Base-by-base conservation (phyloP, 2,113 vertebrate species). In the Perca fluviatilis region DNA sequence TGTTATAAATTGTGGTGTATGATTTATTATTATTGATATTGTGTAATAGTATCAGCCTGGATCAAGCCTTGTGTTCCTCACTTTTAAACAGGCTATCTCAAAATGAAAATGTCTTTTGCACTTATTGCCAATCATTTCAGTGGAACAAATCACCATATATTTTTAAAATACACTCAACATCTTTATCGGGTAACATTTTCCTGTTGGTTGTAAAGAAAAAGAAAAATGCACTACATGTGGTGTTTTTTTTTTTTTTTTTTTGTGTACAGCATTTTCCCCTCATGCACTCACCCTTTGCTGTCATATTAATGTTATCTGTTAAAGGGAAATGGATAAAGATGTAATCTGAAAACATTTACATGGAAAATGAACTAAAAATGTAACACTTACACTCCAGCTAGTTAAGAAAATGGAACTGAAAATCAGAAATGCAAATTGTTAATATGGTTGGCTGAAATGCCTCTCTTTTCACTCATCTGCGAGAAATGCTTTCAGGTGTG, bases 51-150 rank as follows among this genome's bases (percentile, higher is more conserved):
- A 60, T 64, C 25, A 57, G 33, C 27, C 71, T 54, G 66, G 40
- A 67, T 84, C 40, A 33, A 64, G 18, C 57, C 51, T 23, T 7
- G 46, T 53, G 49, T 54, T 86, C 64, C 51, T 58, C 43, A 70
- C 16, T 62, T 75, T 66, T 66, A 21, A 63, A 25, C 71, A 40
- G 11, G 27, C 25, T 80, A 47, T 80, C 57, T 51, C 4, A 47
- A 49, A 85, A 67, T 60, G 7, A 50, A 71, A 72, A 66, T 36
- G 0, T 23, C 43, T 13, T 78, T 79, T 90, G 87, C 90, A 91
- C 91, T 90, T 82, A 72, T n/a, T 86, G 91, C 88, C 65, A 86
- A 14, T 69, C 8, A 79, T 89, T 94, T 93, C 93, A 88, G 11
- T 76, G 33, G 60, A 86, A 79, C 71, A 60, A 71, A 62, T 67